Conservation (phyloP, 2,797 vertebrate species). For the Hoplostethus atlanticus region DNA sequence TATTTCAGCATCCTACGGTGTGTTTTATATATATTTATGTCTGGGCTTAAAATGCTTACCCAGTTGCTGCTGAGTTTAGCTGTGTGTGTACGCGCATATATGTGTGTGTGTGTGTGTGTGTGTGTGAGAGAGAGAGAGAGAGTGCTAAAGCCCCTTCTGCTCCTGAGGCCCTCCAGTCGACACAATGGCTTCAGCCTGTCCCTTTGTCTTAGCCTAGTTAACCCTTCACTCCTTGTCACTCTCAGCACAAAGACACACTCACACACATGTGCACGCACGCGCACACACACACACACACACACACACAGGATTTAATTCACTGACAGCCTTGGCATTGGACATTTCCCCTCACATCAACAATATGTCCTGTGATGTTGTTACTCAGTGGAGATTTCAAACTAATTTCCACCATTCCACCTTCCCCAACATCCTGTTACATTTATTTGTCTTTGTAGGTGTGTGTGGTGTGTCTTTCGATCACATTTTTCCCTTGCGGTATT, state of each 20-base stretch:
- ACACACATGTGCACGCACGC: not conserved
- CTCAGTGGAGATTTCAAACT: not conserved
- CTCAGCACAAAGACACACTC: slow-evolving; percentile 55
- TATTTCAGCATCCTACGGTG: slow-evolving; percentile 46
- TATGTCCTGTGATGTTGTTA: not conserved
- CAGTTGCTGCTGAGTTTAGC: slow-evolving; percentile 43
- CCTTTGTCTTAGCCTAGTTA: slow-evolving; percentile 85
- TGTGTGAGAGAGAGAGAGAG: slow-evolving; percentile 14
- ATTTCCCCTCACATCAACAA: slow-evolving; percentile 34
- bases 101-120: slow-evolving; percentile 15
- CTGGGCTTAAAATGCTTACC: slow-evolving; percentile 21
- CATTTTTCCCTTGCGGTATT: not conserved
- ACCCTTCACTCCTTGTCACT: slow-evolving; percentile 80
- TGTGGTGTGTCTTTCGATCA: too few relatives aligned
- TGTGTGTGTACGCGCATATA: slow-evolving; percentile 3
- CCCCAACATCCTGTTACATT: slow-evolving; percentile 5
- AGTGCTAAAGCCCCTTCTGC: slow-evolving; percentile 66
- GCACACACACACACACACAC: slow-evolving; percentile 7
- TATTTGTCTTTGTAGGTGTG: slow-evolving; percentile 15
- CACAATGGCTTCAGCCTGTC: slow-evolving; percentile 74
- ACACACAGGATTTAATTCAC: slow-evolving; percentile 40
- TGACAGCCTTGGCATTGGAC: slow-evolving; percentile 50
- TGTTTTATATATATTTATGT: slow-evolving; percentile 44
- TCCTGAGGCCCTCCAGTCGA: slow-evolving; percentile 73
- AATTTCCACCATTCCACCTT: too few relatives aligned